Evolutionary conservation across 1,140 invertebrate genomes (phyloP), one percentile per base, ranked within the genome.

Genomic region (Dinothrombium tinctorium): DNA sequence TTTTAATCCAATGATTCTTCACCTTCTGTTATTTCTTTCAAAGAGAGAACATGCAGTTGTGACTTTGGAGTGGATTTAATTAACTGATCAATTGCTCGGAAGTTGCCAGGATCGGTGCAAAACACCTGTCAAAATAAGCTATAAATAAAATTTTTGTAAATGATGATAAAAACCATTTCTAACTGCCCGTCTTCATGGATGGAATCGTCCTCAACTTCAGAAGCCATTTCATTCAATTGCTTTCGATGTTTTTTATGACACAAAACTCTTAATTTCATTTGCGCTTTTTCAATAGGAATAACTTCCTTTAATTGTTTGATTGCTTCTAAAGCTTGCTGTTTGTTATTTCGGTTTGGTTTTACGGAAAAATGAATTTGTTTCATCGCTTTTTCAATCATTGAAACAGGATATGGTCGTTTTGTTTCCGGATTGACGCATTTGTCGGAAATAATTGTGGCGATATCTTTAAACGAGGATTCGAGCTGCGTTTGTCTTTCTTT

Each of bases 341-440:
- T 98, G 3, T 82, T 73, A 60, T 74, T 86, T 55, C 79, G 73
- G 55, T 87, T 92, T 3, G 80, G 77, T 63, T 96, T 96, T 0
- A 95, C 74, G 1, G 86, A 92, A 59, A 83, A 94, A 59, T 98
- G 90, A 41, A 79, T 67, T 54, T 98, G 86, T 61, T 86, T 92
- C 68, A 99, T 84, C 0, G 84, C 82, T 58, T 90, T 94, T 57
- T 98, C 90, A 52, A 98, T 96, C 47, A 98, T 81, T n/a, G 86
- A 76, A 0, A 90, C 76, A n/a, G 90, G 74, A 66, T 96, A 96
- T 4, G 90, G 89, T 36, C 83, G 63, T 54, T 95, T 89, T 11
- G 84, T 86, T 54, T 94, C 86, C 2, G 92, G 87, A 67, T 99
- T 95, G 1, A 99, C 72, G 63, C 89, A 96, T 62, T 92, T 87